These are phyloP conservation scores for Platygyra sinensis DNA, from an alignment of 64 coral and sea anemone species.

Conservation along the genomic window DNA sequence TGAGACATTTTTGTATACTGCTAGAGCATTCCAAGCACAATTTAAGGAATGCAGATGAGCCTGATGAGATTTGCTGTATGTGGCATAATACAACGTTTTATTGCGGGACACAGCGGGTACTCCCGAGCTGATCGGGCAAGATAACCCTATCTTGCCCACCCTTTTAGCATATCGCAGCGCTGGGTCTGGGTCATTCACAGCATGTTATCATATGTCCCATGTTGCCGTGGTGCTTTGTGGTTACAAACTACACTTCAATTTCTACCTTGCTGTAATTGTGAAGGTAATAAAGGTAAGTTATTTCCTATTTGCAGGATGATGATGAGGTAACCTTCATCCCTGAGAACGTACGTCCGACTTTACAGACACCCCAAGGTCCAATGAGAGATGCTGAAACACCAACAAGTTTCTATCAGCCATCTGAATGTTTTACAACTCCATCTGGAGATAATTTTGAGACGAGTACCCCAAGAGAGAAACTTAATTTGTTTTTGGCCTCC, in stretches of 20 bases:
- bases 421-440: slow-evolving; percentile 28
- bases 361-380: not conserved
- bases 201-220: not conserved
- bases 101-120: not conserved
- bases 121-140: not conserved
- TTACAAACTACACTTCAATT: too few species aligned
- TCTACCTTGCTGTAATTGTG: too few species aligned
- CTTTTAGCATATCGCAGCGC: not conserved
- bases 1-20: not conserved
- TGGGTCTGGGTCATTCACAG: not conserved
- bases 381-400: not conserved
- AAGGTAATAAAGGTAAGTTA: not conserved
- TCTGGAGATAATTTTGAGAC: not conserved
- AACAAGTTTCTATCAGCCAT: slow-evolving; percentile 21
- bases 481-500: slow-evolving; percentile 46
- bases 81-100: too few species aligned
- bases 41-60: too few species aligned
- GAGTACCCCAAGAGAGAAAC: not conserved
- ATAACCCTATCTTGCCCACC: not conserved
- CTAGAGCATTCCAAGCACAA: too few species aligned
- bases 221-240: not conserved
- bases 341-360: not conserved
- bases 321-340: not conserved
- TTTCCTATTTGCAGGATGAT: not conserved
- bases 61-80: too few species aligned